These are phyloP conservation scores for Harmothoe impar DNA, from an alignment of 2,888 invertebrate species.

Conservation along the genomic window DNA sequence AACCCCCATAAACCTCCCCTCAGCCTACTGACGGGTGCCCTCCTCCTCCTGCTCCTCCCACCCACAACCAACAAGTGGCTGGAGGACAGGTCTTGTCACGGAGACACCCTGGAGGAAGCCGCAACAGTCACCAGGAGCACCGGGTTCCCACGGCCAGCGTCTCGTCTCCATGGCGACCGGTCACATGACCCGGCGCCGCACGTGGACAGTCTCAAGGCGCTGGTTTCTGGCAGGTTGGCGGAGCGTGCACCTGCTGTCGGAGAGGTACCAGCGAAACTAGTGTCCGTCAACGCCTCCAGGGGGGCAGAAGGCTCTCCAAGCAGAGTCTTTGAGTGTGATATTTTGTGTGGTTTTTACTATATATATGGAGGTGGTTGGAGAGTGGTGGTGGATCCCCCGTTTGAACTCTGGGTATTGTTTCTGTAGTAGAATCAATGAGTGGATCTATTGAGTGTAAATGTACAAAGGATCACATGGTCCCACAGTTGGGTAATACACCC, in stretches of 20 bases:
- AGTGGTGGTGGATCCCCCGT: no score
- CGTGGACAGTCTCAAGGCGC: conserved; percentile 25
- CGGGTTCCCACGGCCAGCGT: background rate
- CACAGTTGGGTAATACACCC: no score
- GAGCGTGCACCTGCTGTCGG: background rate
- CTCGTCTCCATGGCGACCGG: conserved; percentile 13
- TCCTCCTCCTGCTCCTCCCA: no score
- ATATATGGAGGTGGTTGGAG: no score
- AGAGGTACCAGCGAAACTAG: background rate
- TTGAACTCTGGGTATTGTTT: no score
- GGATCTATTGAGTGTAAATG: no score
- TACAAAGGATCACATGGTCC: no score
- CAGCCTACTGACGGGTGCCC: background rate
- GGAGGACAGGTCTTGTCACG: conserved; percentile 32
- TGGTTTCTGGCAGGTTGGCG: background rate
- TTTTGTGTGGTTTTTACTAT: no score
- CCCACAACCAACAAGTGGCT: conserved; percentile 25
- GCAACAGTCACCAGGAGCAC: background rate
- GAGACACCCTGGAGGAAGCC: background rate
- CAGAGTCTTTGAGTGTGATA: background rate
- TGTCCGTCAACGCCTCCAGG: background rate
- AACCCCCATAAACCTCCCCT: no score
- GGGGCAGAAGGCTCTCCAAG: background rate
- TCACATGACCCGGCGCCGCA: background rate
- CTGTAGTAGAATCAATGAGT: no score